phyloP scores from a whole-genome alignment of 2,888 invertebrate species.

The Lepidocyrtoides sp. region DNA sequence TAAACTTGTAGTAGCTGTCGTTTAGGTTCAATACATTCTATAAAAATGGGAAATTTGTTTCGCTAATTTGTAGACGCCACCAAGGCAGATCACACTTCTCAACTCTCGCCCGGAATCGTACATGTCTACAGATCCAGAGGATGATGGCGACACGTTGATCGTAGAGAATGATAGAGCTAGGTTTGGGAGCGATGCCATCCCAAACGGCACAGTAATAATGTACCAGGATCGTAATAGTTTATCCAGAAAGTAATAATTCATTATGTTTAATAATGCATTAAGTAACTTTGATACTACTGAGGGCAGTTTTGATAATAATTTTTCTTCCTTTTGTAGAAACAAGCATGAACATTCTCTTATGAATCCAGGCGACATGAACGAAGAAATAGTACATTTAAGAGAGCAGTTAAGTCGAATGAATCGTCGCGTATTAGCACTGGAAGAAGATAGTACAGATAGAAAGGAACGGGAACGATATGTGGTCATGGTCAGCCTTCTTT shows the following conservation, averaged over 20 bases:
- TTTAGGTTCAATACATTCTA: not conserved
- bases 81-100: slow-evolving; percentile 93
- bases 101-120: slow-evolving; percentile 84
- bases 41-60: too few species aligned
- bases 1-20: not conserved
- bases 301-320: not conserved
- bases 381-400: slow-evolving; percentile 93
- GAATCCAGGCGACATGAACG: slow-evolving; percentile 70
- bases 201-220: slow-evolving; percentile 75
- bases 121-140: slow-evolving; percentile 79
- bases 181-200: slow-evolving; percentile 64
- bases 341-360: slow-evolving; percentile 53
- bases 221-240: slow-evolving; percentile 56
- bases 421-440: slow-evolving; percentile 94
- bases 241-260: slow-evolving; percentile 52
- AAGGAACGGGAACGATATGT: slow-evolving; percentile 91
- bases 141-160: slow-evolving; percentile 84
- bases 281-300: too few species aligned
- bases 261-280: too few species aligned
- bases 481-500: slow-evolving; percentile 83
- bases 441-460: slow-evolving; percentile 94
- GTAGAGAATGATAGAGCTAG: slow-evolving; percentile 82
- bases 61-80: slow-evolving; percentile 92
- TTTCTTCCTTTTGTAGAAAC: slow-evolving; percentile 53
- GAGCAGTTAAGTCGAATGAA: slow-evolving; percentile 95